Evolutionary conservation across 2,113 vertebrate species (phyloP).

Genomic region (Hirundichthys speculiger): DNA sequence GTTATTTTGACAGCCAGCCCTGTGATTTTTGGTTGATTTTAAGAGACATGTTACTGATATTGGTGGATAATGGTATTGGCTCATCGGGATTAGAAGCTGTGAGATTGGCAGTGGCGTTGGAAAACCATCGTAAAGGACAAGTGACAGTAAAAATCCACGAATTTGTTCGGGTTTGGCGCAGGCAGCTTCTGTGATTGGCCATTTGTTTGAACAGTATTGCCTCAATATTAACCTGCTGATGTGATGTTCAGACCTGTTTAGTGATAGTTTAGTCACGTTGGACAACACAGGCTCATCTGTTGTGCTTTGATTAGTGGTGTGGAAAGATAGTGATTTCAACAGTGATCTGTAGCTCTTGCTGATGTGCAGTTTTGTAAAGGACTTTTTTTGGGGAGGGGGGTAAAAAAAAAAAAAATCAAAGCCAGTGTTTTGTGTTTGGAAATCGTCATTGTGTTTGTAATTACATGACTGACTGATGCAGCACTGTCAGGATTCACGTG

Average conservation of each 20-base stretch:
- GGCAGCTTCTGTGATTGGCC: slow-evolving; percentile 54
- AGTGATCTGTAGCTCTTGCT: slow-evolving; percentile 64
- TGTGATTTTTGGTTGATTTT: slow-evolving; percentile 23
- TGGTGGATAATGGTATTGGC: slow-evolving; percentile 54
- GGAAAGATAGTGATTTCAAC: slow-evolving; percentile 63
- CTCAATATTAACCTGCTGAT: slow-evolving; percentile 76
- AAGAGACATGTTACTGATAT: slow-evolving; percentile 40
- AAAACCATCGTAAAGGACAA: slow-evolving; percentile 32
- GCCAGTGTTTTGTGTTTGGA: slow-evolving; percentile 51
- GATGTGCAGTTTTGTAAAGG: slow-evolving; percentile 57
- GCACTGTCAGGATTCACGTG: slow-evolving; percentile 39
- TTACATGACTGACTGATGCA: slow-evolving; percentile 42
- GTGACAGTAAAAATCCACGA: slow-evolving; percentile 10
- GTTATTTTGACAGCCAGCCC: slow-evolving; percentile 53
- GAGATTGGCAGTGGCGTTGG: slow-evolving; percentile 62
- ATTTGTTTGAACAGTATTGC: slow-evolving; percentile 71
- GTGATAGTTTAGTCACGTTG: slow-evolving; percentile 63
- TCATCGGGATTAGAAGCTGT: slow-evolving; percentile 65
- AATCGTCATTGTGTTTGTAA: slow-evolving; percentile 48
- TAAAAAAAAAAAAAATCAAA: slow-evolving; percentile 4
- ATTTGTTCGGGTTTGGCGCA: slow-evolving; percentile 30
- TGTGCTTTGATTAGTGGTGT: slow-evolving; percentile 64
- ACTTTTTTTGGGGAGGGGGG: slow-evolving; percentile 2
- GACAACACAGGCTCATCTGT: slow-evolving; percentile 62
- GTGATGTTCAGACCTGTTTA: slow-evolving; percentile 68